Evolutionary conservation across 2,888 invertebrate genomes (phyloP).

Genomic region (Pachliopta kotzebuea): DNA sequence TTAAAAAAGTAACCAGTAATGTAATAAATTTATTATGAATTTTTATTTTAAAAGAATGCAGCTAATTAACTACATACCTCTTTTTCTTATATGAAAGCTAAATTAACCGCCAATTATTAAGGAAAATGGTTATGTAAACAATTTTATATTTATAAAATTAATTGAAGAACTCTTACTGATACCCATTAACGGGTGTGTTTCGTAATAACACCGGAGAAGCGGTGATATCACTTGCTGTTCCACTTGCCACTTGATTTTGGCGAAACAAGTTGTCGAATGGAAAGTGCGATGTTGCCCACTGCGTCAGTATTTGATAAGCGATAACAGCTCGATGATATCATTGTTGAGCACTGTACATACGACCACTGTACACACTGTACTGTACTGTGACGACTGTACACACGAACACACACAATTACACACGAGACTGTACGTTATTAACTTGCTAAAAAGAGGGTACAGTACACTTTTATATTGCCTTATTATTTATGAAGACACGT

Average conservation of each 20-base stretch:
- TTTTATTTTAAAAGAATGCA: neutral
- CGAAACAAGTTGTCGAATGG: constrained; percentile 26
- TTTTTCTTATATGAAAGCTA: neutral
- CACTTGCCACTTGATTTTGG: constrained; percentile 23
- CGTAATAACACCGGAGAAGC: constrained; percentile 11
- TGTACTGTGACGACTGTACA: no score
- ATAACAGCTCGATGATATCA: constrained; percentile 23
- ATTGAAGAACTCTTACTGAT: constrained; percentile 18
- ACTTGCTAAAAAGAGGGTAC: no score
- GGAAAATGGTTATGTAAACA: constrained; percentile 6
- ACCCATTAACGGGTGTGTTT: constrained; percentile 19
- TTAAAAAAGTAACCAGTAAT: no score
- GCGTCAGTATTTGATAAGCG: constrained; percentile 28
- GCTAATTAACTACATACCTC: neutral
- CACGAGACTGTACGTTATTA: no score
- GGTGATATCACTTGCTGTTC: constrained; percentile 10
- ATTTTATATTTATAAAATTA: constrained; percentile 14
- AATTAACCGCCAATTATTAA: neutral
- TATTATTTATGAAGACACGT: no score
- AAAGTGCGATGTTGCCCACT: constrained; percentile 30
- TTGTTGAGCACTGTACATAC: neutral
- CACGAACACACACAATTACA: no score
- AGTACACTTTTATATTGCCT: no score
- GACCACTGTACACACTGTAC: neutral
- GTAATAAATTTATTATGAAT: neutral